These are phyloP conservation scores for Spilosoma lubricipeda DNA, from an alignment of 2,888 invertebrate species.

Conservation along the genomic window DNA sequence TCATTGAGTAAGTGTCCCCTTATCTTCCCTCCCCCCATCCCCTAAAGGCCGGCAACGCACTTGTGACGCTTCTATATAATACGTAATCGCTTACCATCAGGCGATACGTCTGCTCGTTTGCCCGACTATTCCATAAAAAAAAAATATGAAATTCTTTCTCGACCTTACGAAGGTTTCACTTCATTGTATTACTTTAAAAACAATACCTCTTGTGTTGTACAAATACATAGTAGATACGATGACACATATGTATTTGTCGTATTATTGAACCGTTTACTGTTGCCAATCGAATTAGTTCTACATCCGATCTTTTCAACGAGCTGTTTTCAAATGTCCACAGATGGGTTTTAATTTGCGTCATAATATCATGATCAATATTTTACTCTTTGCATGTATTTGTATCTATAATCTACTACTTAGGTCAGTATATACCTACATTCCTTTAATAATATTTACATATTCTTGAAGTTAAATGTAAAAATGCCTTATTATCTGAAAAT, in stretches of 20 bases:
- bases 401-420: neutral
- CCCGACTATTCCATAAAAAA: too few relatives aligned
- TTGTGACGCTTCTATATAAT: too few relatives aligned
- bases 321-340: constrained; percentile 13
- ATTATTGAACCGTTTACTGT: constrained; percentile 12
- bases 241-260: constrained; percentile 13
- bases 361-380: constrained; percentile 9
- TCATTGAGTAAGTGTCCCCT: too few relatives aligned
- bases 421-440: neutral
- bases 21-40: too few relatives aligned
- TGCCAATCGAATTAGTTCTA: constrained; percentile 12
- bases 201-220: constrained; percentile 14
- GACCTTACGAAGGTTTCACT: neutral
- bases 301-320: constrained; percentile 2
- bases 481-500: too few relatives aligned
- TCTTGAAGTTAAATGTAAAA: too few relatives aligned
- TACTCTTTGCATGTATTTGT: neutral
- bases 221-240: constrained; percentile 3
- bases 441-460: too few relatives aligned
- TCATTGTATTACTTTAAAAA: neutral
- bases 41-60: too few relatives aligned
- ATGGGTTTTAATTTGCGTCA: constrained; percentile 19
- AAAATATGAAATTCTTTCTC: neutral
- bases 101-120: too few relatives aligned
- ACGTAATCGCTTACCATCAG: too few relatives aligned